Percentiles rank a stretch among this genome's conserved stretches.
Conservation (phyloP, 2,888 invertebrate species). For the Oscheius sp. region DNA sequence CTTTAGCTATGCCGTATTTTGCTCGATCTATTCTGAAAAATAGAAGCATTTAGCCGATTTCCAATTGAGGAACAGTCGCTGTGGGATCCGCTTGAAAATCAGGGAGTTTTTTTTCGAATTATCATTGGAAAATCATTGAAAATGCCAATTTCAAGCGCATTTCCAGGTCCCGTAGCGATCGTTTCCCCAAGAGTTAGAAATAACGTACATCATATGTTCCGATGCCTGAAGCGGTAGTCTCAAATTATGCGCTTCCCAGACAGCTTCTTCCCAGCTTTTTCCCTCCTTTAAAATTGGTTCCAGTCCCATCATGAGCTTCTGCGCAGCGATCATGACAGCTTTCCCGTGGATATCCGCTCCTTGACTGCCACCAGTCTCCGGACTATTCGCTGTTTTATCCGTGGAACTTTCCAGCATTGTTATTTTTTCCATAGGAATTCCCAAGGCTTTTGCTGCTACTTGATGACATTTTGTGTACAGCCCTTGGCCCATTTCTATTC, state of each 20-base stretch:
- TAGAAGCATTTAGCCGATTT: too few relatives aligned
- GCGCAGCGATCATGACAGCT: constrained; percentile 79
- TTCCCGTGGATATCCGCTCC: constrained; percentile 90
- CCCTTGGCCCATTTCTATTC: constrained; percentile 96
- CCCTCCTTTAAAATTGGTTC: constrained; percentile 77
- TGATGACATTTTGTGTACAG: constrained; percentile 91
- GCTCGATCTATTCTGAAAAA: constrained; percentile 50
- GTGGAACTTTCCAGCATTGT: constrained; percentile 58
- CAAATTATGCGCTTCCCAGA: constrained; percentile 42
- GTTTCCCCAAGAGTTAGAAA: constrained; percentile 76
- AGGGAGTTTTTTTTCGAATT: too few relatives aligned
- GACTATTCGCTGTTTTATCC: constrained; percentile 81
- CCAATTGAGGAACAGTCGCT: too few relatives aligned
- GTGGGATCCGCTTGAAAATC: too few relatives aligned
- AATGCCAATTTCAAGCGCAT: too few relatives aligned
- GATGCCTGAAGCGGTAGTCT: constrained; percentile 54
- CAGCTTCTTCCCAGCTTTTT: constrained; percentile 49
- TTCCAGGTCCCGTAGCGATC: too few relatives aligned
- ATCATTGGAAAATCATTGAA: too few relatives aligned
- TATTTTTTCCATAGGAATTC: constrained; percentile 53
- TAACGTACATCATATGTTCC: constrained; percentile 53
- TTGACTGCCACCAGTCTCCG: constrained; percentile 88
- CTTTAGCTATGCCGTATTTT: constrained; percentile 37
- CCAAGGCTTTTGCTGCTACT: constrained; percentile 81
- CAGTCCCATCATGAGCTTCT: constrained; percentile 80